Evolutionary conservation across 53 echinoderm and acorn worm species (phyloP), one percentile per base, ranked within the genome.

Genomic region (Echinarachnius parma): DNA sequence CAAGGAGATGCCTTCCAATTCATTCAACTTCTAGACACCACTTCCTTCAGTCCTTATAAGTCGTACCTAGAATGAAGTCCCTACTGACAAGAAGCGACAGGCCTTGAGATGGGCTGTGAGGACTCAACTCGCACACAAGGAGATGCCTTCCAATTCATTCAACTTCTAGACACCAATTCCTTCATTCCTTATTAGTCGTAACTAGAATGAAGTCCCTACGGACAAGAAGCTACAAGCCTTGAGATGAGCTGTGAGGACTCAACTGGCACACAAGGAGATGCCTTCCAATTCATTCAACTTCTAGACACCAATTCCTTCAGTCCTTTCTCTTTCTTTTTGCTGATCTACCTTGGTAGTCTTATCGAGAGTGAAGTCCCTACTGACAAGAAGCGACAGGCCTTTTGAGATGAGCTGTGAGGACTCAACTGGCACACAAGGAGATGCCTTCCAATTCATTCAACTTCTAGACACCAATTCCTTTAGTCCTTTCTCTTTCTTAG

Each of bases 151-250:
- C 14, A 77, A 83, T n/a, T 46, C 81, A 31, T 93, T 81, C 59
- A 64, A 91, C 25, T 84, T 83, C 48, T 83, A 46, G 50, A 16
- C 5, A 13, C 42, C 42, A 39, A 5, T n/a, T n/a, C n/a, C n/a
- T n/a, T n/a, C n/a, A n/a, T n/a, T n/a, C n/a, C n/a, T n/a, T n/a
- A n/a, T n/a, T n/a, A n/a, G n/a, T n/a, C n/a, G n/a, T n/a, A n/a
- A n/a, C n/a, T n/a, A n/a, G n/a, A n/a, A n/a, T n/a, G n/a, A n/a
- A n/a, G 91, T 91, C 21, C 98, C 98, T 20, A 87, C 98, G 13
- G 91, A 96, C 53, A 96, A 96, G 85, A 96, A 96, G 53, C 61
- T 91, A 25, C 98, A 92, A 65, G 98, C 98, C n/a, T 64, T 96
- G 26, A 59, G 98, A 37, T 96, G 98, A 91, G 98, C 90, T 0